phyloP scores from a whole-genome alignment of 2,113 vertebrate genomes.

The Psittacus erithacus region DNA sequence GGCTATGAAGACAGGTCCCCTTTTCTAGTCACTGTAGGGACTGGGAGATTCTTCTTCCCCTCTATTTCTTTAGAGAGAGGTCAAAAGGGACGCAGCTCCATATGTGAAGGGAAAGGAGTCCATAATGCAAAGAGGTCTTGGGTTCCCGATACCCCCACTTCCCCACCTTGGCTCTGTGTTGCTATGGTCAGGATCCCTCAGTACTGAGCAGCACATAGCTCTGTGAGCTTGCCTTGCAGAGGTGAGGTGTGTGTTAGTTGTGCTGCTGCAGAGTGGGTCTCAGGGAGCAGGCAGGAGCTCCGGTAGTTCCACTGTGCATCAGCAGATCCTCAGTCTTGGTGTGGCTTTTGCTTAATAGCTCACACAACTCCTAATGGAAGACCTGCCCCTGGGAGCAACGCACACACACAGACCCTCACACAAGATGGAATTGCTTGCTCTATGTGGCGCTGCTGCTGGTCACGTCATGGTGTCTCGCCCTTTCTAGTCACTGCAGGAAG shows the following conservation, averaged over 20 bases:
- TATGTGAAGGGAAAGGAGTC: not conserved
- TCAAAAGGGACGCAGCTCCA: rapidly evolving
- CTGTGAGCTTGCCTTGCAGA: not conserved
- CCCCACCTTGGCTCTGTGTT: not conserved
- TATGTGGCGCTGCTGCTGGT: not conserved
- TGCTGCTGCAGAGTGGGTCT: rapidly evolving
- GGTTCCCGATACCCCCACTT: not conserved
- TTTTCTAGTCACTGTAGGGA: not conserved
- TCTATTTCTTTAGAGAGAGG: not conserved
- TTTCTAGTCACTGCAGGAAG: not conserved
- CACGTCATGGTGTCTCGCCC: not conserved
- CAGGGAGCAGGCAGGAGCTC: not conserved
- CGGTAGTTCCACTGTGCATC: rapidly evolving
- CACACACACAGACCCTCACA: not conserved
- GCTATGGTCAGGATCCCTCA: rapidly evolving
- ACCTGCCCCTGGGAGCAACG: not conserved
- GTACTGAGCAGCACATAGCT: not conserved
- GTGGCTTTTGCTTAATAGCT: not conserved
- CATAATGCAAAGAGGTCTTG: not conserved
- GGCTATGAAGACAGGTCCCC: not conserved
- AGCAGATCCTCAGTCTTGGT: not conserved
- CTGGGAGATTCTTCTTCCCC: not conserved
- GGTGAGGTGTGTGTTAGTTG: rapidly evolving
- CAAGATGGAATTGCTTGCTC: not conserved
- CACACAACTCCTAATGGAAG: not conserved